Percentiles rank a stretch among this genome's conserved stretches.
phyloP scores from a whole-genome alignment of 2,888 invertebrate species.

The Dascillus cervinus region DNA sequence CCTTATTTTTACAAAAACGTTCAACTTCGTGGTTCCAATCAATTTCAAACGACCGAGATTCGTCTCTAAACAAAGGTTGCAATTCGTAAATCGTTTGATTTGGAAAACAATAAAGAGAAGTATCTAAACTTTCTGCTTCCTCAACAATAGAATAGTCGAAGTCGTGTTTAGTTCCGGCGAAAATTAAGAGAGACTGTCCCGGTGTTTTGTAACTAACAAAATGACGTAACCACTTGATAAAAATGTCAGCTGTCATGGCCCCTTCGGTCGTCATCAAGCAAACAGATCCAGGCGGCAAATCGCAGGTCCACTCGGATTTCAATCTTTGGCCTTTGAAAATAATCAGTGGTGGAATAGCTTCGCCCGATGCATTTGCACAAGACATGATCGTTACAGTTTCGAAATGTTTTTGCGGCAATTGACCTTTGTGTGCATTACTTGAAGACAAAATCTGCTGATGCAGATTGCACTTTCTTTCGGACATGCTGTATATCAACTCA shows the following conservation, averaged over 20 bases:
- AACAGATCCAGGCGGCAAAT: background rate
- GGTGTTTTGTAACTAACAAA: slow-evolving; percentile 2
- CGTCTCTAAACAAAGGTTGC: too few species aligned
- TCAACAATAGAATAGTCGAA: too few species aligned
- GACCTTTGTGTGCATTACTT: slow-evolving; percentile 20
- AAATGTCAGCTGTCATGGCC: slow-evolving; percentile 1
- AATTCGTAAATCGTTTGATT: too few species aligned
- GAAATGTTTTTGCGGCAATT: slow-evolving; percentile 8
- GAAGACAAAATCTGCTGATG: slow-evolving; percentile 17
- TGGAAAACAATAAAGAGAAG: too few species aligned
- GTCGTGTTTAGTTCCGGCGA: slow-evolving; percentile 4
- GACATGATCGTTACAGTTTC: slow-evolving; percentile 4
- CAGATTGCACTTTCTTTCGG: slow-evolving; percentile 22
- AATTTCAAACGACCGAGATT: too few species aligned
- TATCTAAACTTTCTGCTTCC: too few species aligned
- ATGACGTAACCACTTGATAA: slow-evolving; percentile 3
- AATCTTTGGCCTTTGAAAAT: slow-evolving; percentile 3
- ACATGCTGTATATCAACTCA: slow-evolving; percentile 22
- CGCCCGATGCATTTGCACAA: slow-evolving; percentile 1
- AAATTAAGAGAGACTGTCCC: background rate
- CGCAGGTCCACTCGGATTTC: background rate
- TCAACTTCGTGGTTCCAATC: too few species aligned
- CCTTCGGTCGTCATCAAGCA: slow-evolving; percentile 5
- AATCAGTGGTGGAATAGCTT: slow-evolving; percentile 2
- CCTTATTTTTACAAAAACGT: too few species aligned